Evolutionary conservation across 2,888 invertebrate species (phyloP), one percentile per base, ranked within the genome.

Genomic region (Plemyria rubiginata): DNA sequence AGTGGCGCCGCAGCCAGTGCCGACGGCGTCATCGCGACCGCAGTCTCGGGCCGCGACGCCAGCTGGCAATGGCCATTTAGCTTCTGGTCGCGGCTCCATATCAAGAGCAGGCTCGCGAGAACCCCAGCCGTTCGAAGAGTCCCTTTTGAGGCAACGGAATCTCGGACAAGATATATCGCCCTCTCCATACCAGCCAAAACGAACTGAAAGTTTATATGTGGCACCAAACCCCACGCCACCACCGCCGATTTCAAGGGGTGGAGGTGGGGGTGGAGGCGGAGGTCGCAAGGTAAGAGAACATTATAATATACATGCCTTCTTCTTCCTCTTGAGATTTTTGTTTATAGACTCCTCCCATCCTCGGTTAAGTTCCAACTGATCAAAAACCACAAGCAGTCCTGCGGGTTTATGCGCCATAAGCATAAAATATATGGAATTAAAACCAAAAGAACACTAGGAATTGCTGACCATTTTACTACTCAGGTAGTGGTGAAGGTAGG

Each of bases 141-240:
- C 97, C 57, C 94, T 97, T 66, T 83, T 97, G 77, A 94, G 96
- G 80, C 97, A 97, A 85, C 94, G 97, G 77, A 95, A 94, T 72
- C 94, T 97, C 61, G 97, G 97, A 66, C 98, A 98, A 91, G 98
- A 98, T 84, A 97, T 98, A 85, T 95, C 97, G 79, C 97, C 97
- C 67, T 97, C 97, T 74, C 95, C 95, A 64, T 96, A 96, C 79
- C 97, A 97, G 86, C 98, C 98, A 63, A 98, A 98, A 88, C 94
- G 98, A 79, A 98, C 98, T 69, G 98, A 98, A 90, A 98, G 98
- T 84, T 94, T 98, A 76, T 98, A 96, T 88, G 95, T 97, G 76
- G 82, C 93, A 40, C 92, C 80, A 70, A 86, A 82, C 70, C 85
- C 88, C 41, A 80, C 84, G 60, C 93, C 94, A 56, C 90, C 92